Conservation (phyloP, 1,140 invertebrate species). For the Tachypleus tridentatus region DNA sequence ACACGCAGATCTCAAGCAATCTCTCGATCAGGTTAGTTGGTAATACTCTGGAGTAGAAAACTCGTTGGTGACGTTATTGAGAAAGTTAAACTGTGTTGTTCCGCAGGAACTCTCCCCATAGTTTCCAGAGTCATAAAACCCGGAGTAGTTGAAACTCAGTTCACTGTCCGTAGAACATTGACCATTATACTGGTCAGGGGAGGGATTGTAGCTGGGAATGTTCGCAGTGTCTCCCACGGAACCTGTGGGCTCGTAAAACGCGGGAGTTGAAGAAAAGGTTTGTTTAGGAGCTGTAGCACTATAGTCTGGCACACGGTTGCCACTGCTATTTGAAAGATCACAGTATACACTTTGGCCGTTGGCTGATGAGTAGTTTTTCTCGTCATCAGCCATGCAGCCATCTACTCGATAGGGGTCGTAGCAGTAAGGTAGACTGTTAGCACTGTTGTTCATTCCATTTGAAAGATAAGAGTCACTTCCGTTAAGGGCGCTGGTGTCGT, state of each 20-base stretch:
- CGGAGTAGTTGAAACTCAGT: slow-evolving; percentile 9
- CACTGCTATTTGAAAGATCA: too few relatives aligned
- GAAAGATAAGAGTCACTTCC: too few relatives aligned
- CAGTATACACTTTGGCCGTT: too few relatives aligned
- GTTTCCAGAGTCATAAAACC: slow-evolving; percentile 12
- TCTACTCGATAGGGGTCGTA: slow-evolving; percentile 7
- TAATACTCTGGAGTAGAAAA: slow-evolving; percentile 17
- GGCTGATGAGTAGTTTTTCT: too few relatives aligned
- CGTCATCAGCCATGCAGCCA: too few relatives aligned
- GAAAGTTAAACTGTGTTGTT: slow-evolving; percentile 20
- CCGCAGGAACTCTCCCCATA: slow-evolving; percentile 7
- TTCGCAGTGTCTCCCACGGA: slow-evolving; percentile 10
- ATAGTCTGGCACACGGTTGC: too few relatives aligned
- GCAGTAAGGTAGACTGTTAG: slow-evolving; percentile 10
- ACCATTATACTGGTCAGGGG: slow-evolving; percentile 8
- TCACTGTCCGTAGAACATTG: slow-evolving; percentile 10
- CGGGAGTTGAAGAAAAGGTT: slow-evolving; percentile 12
- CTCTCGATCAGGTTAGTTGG: slow-evolving; percentile 19
- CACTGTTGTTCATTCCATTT: slow-evolving; percentile 7
- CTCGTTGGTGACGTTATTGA: slow-evolving; percentile 17
- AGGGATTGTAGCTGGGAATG: slow-evolving; percentile 13
- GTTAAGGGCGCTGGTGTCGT: not conserved
- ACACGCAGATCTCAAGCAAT: not conserved
- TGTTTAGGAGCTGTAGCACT: slow-evolving; percentile 2
- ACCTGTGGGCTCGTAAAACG: slow-evolving; percentile 13